A percentile compares a stretch with the other conserved stretches of the same genome.
Evolutionary conservation across 2,113 vertebrate genomes (phyloP).

Genomic region (Archilochus colubris): DNA sequence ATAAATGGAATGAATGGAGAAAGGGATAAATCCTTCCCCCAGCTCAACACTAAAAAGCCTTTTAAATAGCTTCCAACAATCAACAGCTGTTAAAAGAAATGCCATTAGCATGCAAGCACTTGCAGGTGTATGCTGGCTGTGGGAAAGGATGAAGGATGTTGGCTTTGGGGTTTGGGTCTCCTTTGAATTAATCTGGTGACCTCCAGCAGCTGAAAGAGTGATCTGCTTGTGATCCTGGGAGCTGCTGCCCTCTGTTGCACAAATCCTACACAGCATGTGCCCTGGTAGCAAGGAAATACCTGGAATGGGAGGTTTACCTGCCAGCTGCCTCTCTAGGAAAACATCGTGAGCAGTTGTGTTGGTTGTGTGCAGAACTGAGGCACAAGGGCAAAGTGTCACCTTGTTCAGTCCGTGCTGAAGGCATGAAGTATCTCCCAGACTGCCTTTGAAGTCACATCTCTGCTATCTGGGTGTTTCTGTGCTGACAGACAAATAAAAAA

Average conservation of each 20-base stretch:
- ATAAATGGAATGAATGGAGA: neutral
- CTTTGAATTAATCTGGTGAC: neutral
- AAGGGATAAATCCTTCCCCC: neutral
- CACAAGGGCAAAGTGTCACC: neutral
- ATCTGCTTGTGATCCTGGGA: neutral
- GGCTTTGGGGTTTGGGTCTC: neutral
- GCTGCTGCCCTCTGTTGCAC: constrained; percentile 58
- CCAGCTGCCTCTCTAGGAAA: neutral
- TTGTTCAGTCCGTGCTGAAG: neutral
- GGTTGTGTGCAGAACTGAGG: neutral
- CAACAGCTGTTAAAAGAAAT: neutral
- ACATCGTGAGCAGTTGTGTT: fast-evolving
- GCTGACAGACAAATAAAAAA: neutral
- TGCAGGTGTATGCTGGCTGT: neutral
- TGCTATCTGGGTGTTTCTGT: neutral
- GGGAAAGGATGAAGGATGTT: neutral
- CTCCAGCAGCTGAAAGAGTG: neutral
- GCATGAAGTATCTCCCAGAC: neutral
- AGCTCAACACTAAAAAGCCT: neutral
- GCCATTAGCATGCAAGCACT: neutral
- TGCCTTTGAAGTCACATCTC: no score
- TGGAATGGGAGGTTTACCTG: neutral
- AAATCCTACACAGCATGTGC: neutral
- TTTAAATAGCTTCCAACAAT: neutral
- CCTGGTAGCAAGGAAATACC: neutral